Evolutionary conservation across 2,797 vertebrate genomes (phyloP).

Genomic region (Acrocephalus scirpaceus): DNA sequence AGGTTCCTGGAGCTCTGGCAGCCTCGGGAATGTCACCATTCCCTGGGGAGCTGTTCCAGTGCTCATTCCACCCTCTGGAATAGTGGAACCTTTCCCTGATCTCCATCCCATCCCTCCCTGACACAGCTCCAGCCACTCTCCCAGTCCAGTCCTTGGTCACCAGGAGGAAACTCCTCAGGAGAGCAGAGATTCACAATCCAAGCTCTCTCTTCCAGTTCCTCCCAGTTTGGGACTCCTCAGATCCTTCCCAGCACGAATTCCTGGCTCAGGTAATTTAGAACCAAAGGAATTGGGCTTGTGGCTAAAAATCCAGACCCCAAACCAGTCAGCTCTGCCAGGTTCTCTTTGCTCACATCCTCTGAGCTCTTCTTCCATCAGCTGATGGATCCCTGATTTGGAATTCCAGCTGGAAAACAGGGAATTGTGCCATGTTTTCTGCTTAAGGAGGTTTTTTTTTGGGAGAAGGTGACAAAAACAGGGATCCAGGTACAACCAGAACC

Average conservation of each 20-base stretch:
- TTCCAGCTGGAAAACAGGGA: background rate
- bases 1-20: background rate
- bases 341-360: background rate
- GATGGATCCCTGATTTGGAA: background rate
- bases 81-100: background rate
- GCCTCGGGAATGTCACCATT: fast-evolving
- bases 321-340: background rate
- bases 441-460: background rate
- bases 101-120: fast-evolving
- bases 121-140: background rate
- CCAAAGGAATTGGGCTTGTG: background rate
- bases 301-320: background rate
- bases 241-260: background rate
- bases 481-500: background rate
- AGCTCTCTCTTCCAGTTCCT: background rate
- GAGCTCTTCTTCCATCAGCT: background rate
- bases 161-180: fast-evolving
- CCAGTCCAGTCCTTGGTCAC: background rate
- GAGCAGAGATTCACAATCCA: background rate
- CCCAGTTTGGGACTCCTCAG: too few relatives aligned
- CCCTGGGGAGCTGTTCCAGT: background rate
- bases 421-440: background rate
- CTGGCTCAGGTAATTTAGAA: background rate
- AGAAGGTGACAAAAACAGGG: fast-evolving
- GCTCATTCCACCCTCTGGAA: background rate